A percentile compares a stretch with the other conserved stretches of the same genome.
These are phyloP conservation scores for Agrilus biguttatus DNA, from an alignment of 2,888 invertebrate genomes.

Conservation along the genomic window DNA sequence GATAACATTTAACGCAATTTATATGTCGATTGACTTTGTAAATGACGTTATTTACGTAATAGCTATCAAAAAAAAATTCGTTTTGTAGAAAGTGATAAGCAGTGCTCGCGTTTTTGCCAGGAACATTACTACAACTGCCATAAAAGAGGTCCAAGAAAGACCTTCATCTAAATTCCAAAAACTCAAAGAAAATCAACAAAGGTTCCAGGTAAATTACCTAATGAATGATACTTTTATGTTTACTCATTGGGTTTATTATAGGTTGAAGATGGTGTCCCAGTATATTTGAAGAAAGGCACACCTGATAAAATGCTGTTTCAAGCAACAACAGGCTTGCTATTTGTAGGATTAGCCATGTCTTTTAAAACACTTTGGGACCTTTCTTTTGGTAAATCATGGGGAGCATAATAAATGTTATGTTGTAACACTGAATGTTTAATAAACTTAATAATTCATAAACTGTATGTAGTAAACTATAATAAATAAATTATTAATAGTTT, in stretches of 20 bases:
- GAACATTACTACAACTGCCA: too few species aligned
- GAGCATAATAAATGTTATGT: neutral
- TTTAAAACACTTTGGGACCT: constrained; percentile 18
- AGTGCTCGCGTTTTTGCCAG: too few species aligned
- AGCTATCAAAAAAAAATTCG: too few species aligned
- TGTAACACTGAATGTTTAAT: neutral
- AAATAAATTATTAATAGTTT: neutral
- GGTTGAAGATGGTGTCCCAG: constrained; percentile 42
- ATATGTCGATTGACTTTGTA: too few species aligned
- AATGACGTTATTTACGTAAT: too few species aligned
- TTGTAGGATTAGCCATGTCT: constrained; percentile 24
- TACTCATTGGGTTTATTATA: constrained; percentile 18
- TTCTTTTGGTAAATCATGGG: constrained; percentile 14
- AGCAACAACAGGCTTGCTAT: constrained; percentile 24
- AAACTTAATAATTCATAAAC: neutral
- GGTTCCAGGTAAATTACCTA: constrained; percentile 5
- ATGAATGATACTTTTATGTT: neutral
- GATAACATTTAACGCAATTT: too few species aligned
- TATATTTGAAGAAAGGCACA: constrained; percentile 44
- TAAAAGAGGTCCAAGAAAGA: constrained; percentile 2
- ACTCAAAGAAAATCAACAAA: constrained; percentile 6
- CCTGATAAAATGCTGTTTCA: constrained; percentile 35
- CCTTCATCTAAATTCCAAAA: constrained; percentile 4
- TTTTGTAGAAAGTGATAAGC: too few species aligned
- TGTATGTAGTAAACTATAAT: neutral